These are phyloP conservation scores for Lepetodrilus schrolli DNA, from an alignment of 2,888 invertebrate genomes.

Conservation along the genomic window DNA sequence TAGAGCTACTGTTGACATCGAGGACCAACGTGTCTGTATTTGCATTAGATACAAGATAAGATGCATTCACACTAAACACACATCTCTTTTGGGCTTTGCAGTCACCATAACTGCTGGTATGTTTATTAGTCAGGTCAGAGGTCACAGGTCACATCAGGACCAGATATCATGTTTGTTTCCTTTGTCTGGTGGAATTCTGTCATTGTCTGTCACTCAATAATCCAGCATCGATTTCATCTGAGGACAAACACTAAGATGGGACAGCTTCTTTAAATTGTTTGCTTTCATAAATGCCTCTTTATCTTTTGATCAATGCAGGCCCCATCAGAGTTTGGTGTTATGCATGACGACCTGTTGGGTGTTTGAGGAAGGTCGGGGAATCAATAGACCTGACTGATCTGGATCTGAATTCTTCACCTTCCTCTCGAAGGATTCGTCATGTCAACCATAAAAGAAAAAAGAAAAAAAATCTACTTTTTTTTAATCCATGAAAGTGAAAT, in stretches of 20 bases:
- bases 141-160: neutral
- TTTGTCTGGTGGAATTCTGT: neutral
- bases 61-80: neutral
- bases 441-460: too few relatives aligned
- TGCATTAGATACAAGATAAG: slow-evolving; percentile 9
- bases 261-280: neutral
- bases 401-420: neutral
- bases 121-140: neutral
- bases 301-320: neutral
- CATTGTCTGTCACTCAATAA: slow-evolving; percentile 12
- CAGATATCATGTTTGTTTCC: neutral
- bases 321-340: neutral
- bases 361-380: neutral
- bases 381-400: neutral
- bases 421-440: neutral
- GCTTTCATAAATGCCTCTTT: slow-evolving; percentile 5
- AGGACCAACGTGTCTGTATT: neutral
- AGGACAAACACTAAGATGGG: neutral
- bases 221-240: neutral
- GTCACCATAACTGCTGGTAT: neutral
- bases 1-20: too few relatives aligned
- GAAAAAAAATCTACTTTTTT: too few relatives aligned
- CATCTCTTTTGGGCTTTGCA: neutral
- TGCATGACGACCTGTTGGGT: neutral
- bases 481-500: too few relatives aligned